These are phyloP conservation scores for Papilio demoleus DNA, from an alignment of 2,888 invertebrate genomes.

Conservation along the genomic window DNA sequence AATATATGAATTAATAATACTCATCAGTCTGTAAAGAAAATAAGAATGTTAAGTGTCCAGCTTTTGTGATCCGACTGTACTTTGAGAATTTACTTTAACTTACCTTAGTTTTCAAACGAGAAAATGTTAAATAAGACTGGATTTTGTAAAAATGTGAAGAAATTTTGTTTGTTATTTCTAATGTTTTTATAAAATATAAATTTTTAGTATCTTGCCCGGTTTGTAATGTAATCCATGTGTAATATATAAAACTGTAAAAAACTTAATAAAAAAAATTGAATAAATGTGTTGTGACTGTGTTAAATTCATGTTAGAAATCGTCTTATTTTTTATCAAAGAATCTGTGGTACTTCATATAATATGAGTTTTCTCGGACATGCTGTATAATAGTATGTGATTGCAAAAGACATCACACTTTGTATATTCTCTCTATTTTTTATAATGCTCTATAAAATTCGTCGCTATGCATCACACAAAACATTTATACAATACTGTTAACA, in stretches of 20 bases:
- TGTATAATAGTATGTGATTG: not conserved
- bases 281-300: too few relatives aligned
- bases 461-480: not conserved
- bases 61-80: not conserved
- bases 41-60: not conserved
- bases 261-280: too few relatives aligned
- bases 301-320: too few relatives aligned
- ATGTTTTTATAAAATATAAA: not conserved
- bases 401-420: not conserved
- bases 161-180: not conserved
- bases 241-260: too few relatives aligned
- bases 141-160: not conserved
- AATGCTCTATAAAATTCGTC: not conserved
- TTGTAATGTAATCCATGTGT: too few relatives aligned
- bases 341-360: too few relatives aligned
- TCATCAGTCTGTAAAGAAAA: conserved; percentile 22
- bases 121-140: not conserved
- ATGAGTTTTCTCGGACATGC: too few relatives aligned
- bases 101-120: not conserved
- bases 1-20: conserved; percentile 10
- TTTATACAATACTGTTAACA: conserved; percentile 2
- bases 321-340: too few relatives aligned
- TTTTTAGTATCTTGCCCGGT: too few relatives aligned
- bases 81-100: too few relatives aligned
- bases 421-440: not conserved